These are phyloP conservation scores for Mycalesis mineus DNA, from an alignment of 2,888 invertebrate genomes.

Conservation along the genomic window DNA sequence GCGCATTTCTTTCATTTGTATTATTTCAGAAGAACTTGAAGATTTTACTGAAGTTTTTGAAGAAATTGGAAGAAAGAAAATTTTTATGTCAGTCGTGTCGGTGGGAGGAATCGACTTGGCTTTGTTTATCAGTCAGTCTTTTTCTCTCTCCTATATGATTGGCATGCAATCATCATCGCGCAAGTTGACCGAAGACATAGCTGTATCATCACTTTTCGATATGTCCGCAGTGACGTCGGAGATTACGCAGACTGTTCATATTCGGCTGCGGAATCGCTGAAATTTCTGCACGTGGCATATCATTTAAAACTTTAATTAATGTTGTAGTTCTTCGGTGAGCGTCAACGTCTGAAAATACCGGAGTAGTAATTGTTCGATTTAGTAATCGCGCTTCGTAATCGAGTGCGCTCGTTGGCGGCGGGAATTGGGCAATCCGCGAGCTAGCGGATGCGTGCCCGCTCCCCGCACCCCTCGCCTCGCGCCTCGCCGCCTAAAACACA, in stretches of 20 bases:
- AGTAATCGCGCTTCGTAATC: constrained; percentile 62
- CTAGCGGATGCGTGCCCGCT: constrained; percentile 50
- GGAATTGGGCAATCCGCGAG: constrained; percentile 70
- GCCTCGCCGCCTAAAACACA: constrained; percentile 45
- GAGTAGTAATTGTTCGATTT: constrained; percentile 56
- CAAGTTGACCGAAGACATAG: constrained; percentile 5
- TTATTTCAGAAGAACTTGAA: constrained; percentile 46
- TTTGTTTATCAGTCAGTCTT: constrained; percentile 83
- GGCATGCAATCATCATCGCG: constrained; percentile 61
- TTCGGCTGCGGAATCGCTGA: constrained; percentile 73
- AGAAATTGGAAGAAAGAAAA: constrained; percentile 43
- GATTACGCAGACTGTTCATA: constrained; percentile 70
- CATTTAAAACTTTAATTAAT: constrained; percentile 20
- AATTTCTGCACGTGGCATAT: constrained; percentile 68
- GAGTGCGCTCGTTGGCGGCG: constrained; percentile 53
- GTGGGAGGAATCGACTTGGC: constrained; percentile 84
- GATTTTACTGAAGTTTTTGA: constrained; percentile 28
- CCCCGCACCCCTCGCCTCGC: constrained; percentile 31
- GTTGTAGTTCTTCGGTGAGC: background rate
- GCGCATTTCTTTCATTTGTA: constrained; percentile 34
- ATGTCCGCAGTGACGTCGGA: constrained; percentile 73
- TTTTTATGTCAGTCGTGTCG: constrained; percentile 69
- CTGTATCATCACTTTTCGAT: constrained; percentile 32
- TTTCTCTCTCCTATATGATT: constrained; percentile 87
- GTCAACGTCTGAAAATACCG: constrained; percentile 40